Base-by-base conservation (phyloP, 2,888 invertebrate genomes). In the Trisateles emortualis region DNA sequence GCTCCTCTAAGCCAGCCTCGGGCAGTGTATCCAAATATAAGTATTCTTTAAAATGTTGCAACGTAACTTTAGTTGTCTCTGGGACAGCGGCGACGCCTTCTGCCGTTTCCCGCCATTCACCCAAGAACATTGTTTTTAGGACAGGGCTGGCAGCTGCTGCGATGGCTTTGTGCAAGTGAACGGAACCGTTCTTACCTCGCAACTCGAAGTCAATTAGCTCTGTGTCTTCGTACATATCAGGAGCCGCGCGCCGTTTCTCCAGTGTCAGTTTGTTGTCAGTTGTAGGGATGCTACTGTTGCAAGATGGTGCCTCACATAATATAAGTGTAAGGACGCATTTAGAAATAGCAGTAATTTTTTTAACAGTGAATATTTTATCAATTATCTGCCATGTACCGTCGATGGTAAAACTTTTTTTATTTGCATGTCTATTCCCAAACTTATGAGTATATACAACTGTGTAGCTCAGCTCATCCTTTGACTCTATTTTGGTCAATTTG, bases 191-290 rank as follows among this genome's bases (percentile, higher is more conserved):
- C n/a, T 77, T 76, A 0, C 81, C 81, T 5, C 78, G 73, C 40
- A 86, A 48, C 43, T 80, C 78, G 42, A 86, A 85, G 53, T 86
- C 86, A 0, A 79, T 82, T 46, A 86, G 55, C 33, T 82, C 81
- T 0, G 68, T 72, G 51, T 86, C 86, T 1, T 69, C 72, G 44
- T 82, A 69, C 0, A 86, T 69, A 50, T 16, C 6, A 0, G 66
- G 3, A 8, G 26, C 8, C 8, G 8, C 26, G 8, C 8, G 3
- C 8, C 26, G 9, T 4, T 26, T 26, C 8, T 26, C 9, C 8
- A 1, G 26, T 26, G 3, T 26, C 8, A 1, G 26, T 26, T 26
- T 26, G 8, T 6, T 26, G 9, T 26, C 26, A 3, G 8, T 8
- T 4, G 9, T 8, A 26, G 26, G 3, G 1, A 8, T 26, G 26